phyloP scores from a whole-genome alignment of 2,888 invertebrate species.

The Hemaris fuciformis region DNA sequence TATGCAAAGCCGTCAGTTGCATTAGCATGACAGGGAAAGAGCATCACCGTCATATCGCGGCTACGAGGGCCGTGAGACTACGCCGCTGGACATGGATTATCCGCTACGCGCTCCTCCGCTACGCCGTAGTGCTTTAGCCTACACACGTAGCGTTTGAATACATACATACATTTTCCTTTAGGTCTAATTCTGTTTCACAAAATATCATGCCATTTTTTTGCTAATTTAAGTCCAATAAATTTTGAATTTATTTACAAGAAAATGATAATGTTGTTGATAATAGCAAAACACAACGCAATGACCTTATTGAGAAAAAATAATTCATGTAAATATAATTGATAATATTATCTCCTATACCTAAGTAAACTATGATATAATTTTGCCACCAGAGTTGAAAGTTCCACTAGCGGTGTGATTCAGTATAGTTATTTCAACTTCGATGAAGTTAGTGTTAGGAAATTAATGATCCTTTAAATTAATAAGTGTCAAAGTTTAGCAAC shows the following conservation, averaged over 20 bases:
- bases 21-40: slow-evolving; percentile 72
- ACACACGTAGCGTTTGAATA: slow-evolving; percentile 56
- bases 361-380: background rate
- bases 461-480: slow-evolving; percentile 76
- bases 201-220: slow-evolving; percentile 12
- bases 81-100: slow-evolving; percentile 73
- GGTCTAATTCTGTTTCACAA: background rate
- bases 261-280: no score
- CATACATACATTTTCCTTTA: background rate
- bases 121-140: slow-evolving; percentile 64
- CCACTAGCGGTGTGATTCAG: slow-evolving; percentile 6
- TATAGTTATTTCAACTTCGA: slow-evolving; percentile 1
- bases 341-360: background rate
- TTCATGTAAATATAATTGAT: no score
- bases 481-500: slow-evolving; percentile 73
- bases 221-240: no score
- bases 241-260: no score
- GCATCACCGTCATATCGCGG: slow-evolving; percentile 64
- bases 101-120: slow-evolving; percentile 56
- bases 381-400: background rate
- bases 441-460: slow-evolving; percentile 47
- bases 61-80: slow-evolving; percentile 67
- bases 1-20: slow-evolving; percentile 63
- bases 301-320: no score
- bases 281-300: no score